These are phyloP conservation scores for Chiloscyllium punctatum DNA, from an alignment of 2,797 vertebrate genomes.

Conservation along the genomic window DNA sequence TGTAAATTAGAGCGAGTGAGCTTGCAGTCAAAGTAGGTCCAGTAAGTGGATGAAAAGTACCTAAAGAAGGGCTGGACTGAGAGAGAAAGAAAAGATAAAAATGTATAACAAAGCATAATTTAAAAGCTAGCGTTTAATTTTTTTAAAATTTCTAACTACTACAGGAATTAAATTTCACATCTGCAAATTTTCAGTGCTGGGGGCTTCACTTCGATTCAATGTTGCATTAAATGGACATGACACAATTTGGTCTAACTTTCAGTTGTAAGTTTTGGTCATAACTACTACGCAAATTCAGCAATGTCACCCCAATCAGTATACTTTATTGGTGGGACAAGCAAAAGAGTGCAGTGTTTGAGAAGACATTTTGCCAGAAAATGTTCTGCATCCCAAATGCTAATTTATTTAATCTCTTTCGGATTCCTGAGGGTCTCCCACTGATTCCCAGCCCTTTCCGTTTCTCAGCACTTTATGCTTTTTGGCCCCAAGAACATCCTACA, in stretches of 20 bases:
- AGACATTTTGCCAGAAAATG: not conserved
- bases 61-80: not conserved
- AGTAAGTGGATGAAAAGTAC: not conserved
- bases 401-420: not conserved
- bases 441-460: not conserved
- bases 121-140: too few species aligned
- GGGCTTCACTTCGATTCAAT: not conserved
- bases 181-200: not conserved
- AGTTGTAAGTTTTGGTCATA: not conserved
- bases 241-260: not conserved
- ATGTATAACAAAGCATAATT: too few species aligned
- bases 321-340: too few species aligned
- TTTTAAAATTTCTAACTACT: not conserved
- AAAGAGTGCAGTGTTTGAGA: not conserved
- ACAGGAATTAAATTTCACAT: not conserved
- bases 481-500: not conserved
- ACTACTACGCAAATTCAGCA: too few species aligned
- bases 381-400: not conserved
- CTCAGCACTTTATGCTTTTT: not conserved
- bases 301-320: too few species aligned
- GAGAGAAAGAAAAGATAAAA: not conserved
- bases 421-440: not conserved
- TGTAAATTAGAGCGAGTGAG: not conserved
- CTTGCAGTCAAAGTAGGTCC: not conserved
- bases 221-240: not conserved